Base-by-base conservation (phyloP, 2,113 vertebrate genomes). In the Cyanoderma ruficeps region DNA sequence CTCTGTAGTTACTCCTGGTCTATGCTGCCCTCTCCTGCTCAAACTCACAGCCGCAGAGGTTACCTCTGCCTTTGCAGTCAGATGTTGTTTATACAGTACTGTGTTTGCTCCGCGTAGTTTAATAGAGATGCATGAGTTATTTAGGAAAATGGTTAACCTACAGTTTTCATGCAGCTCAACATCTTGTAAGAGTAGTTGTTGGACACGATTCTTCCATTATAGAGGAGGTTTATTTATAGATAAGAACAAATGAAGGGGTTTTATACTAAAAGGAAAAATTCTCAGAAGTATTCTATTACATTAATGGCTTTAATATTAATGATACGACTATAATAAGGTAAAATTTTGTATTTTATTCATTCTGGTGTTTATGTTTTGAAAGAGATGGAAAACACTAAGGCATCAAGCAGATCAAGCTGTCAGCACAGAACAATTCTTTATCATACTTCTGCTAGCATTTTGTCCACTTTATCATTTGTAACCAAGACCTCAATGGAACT, bases 1-100 rank as follows among this genome's bases (percentile, higher is more conserved):
- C 9, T 3, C 30, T 28, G 64, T 60, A 13, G 28, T 47, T 96
- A 91, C 88, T 93, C 37, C 75, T 96, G 82, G 97, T 88, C 92
- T 87, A 52, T 90, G 93, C 95, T 97, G 98, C 98, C 98, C 98
- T 97, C 98, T 98, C 42, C 97, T 97, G 98, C 88, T 69, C 6
- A 35, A 10, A 59, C 67, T 42, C 35, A 28, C 64, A 14, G 68
- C 14, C 4, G 28, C 93, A 56, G 17, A 1, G 49, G 12, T 12
- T 72, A 6, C 30, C 3, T 31, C 15, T 11, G 7, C 1, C 0
- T 53, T 52, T 76, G 56, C n/a, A 31, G 42, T 16, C 27, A 47
- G 10, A 28, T 52, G 17, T 7, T 57, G 63, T 24, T 55, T 25
- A 8, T 5, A 20, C 2, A 7, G 5, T 6, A 8, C 11, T 13